Evolutionary conservation across 2,888 invertebrate genomes (phyloP).

Genomic region (Ectemnius lituratus): DNA sequence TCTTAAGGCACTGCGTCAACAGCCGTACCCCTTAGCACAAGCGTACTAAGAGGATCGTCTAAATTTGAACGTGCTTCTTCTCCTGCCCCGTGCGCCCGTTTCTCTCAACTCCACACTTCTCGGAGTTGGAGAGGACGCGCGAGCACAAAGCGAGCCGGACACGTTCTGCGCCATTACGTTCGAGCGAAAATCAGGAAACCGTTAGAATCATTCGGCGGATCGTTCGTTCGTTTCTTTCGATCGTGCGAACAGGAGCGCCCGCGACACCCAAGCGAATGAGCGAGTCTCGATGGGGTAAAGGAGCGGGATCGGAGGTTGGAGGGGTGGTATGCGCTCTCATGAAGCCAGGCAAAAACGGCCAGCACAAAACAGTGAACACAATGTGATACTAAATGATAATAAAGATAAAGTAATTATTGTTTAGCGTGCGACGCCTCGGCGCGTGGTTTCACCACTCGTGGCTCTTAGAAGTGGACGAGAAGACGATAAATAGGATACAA

Average conservation of each 20-base stretch:
- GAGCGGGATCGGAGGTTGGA: slow-evolving; percentile 53
- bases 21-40: neutral
- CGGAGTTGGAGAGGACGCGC: too few species aligned
- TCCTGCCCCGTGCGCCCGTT: neutral
- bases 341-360: slow-evolving; percentile 73
- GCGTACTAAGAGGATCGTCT: slow-evolving; percentile 1
- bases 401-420: slow-evolving; percentile 75
- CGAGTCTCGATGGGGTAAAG: slow-evolving; percentile 10
- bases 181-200: slow-evolving; percentile 1
- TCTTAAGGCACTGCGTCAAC: neutral
- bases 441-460: slow-evolving; percentile 56
- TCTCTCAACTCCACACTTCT: neutral
- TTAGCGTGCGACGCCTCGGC: slow-evolving; percentile 70
- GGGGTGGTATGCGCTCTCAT: slow-evolving; percentile 62
- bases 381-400: slow-evolving; percentile 78
- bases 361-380: slow-evolving; percentile 76
- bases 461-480: slow-evolving; percentile 34
- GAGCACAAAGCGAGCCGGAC: too few species aligned
- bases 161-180: too few species aligned
- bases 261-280: neutral
- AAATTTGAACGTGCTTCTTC: slow-evolving; percentile 4
- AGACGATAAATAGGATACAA: neutral
- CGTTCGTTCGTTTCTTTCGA: slow-evolving; percentile 2
- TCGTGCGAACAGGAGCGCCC: slow-evolving; percentile 1
- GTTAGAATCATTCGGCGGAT: neutral